phyloP scores from a whole-genome alignment of 2,888 invertebrate genomes.

The Hylaea fasciaria region DNA sequence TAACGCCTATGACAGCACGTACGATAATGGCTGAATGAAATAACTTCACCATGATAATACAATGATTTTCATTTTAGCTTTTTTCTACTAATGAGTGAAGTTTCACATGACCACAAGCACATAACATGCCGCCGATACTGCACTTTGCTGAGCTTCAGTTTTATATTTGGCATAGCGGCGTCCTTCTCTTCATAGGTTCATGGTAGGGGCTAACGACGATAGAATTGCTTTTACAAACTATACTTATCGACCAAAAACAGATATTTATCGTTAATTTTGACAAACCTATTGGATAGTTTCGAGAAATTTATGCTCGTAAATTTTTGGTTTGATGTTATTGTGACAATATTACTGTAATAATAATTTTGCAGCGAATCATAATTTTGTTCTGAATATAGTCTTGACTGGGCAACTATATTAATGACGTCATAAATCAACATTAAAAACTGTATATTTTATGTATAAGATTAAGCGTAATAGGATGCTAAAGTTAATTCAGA shows the following conservation, averaged over 20 bases:
- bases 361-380: conserved; percentile 10
- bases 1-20: too few relatives aligned
- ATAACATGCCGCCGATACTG: too few relatives aligned
- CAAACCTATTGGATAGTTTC: conserved; percentile 24
- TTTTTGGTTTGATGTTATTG: conserved; percentile 9
- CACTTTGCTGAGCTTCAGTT: too few relatives aligned
- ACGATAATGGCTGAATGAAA: too few relatives aligned
- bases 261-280: conserved; percentile 37
- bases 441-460: conserved; percentile 2
- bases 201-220: conserved; percentile 55
- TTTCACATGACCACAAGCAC: too few relatives aligned
- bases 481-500: conserved; percentile 6
- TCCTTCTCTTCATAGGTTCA: too few relatives aligned
- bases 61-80: too few relatives aligned
- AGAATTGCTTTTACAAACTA: conserved; percentile 56
- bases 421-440: conserved; percentile 14
- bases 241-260: conserved; percentile 33
- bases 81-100: too few relatives aligned
- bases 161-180: too few relatives aligned
- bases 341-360: conserved; percentile 18
- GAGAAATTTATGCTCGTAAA: conserved; percentile 5
- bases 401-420: conserved; percentile 11
- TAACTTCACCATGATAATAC: too few relatives aligned
- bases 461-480: conserved; percentile 5
- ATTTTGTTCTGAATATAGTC: conserved; percentile 4